Percentiles rank a stretch among this genome's conserved stretches.
These are phyloP conservation scores for Daubentonia madagascariensis DNA, from an alignment of 2,113 vertebrate genomes.

Conservation along the genomic window DNA sequence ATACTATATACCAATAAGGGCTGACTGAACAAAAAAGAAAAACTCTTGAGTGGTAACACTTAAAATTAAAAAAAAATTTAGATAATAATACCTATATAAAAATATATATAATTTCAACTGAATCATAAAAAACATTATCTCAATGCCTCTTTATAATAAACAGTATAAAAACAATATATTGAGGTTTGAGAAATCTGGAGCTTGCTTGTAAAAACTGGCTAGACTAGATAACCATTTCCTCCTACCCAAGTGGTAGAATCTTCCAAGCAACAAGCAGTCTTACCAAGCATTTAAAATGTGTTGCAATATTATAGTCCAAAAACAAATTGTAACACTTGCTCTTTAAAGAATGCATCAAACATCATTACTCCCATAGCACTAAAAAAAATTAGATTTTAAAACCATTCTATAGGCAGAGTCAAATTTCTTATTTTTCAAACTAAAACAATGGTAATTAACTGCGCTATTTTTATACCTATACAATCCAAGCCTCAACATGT, in stretches of 20 bases:
- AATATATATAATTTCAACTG: neutral
- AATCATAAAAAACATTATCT: neutral
- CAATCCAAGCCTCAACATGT: neutral
- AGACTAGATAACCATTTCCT: neutral
- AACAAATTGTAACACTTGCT: neutral
- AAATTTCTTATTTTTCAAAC: conserved; percentile 20
- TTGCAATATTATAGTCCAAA: neutral
- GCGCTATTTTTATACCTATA: neutral
- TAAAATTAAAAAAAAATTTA: neutral
- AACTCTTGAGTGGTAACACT: neutral
- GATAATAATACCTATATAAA: neutral
- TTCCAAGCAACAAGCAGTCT: neutral
- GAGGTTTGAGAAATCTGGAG: neutral
- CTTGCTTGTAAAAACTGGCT: neutral
- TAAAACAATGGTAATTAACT: neutral
- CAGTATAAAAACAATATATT: neutral
- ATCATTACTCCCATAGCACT: neutral
- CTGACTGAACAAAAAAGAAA: neutral
- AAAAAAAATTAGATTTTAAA: conserved; percentile 8
- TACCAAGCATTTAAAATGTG: neutral
- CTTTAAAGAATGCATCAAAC: neutral
- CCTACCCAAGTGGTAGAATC: neutral
- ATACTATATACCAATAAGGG: neutral
- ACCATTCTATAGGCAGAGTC: neutral
- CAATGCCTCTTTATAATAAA: conserved; percentile 7